Conservation (phyloP, 2,113 vertebrate species). For the Struthidea cinerea region DNA sequence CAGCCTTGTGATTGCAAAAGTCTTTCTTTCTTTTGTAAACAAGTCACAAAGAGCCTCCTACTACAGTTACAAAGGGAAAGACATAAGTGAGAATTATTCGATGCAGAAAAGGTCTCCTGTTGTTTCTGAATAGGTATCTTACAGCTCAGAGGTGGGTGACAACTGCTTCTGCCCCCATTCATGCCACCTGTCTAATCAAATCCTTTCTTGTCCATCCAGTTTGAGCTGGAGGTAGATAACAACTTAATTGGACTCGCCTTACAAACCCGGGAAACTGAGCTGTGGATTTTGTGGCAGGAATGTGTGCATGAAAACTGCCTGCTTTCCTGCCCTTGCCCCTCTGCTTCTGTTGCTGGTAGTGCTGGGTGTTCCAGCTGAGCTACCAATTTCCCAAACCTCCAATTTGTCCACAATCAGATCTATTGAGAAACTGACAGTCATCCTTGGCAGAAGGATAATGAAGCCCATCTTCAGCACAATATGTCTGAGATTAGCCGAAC, state of each 20-base stretch:
- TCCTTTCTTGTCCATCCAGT: not conserved
- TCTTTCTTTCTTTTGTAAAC: not conserved
- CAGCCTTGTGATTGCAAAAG: not conserved
- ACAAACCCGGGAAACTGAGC: not conserved
- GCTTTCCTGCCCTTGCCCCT: not conserved
- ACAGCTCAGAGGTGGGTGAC: not conserved
- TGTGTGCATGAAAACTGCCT: fast-evolving
- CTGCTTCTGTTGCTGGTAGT: not conserved
- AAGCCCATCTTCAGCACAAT: slow-evolving; percentile 12
- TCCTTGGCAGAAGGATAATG: not conserved
- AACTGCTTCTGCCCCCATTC: not conserved
- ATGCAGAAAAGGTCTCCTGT: not conserved
- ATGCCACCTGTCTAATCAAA: not conserved
- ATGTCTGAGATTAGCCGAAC: not conserved
- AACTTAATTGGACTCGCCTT: not conserved
- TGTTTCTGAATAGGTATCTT: not conserved
- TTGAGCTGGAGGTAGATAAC: not conserved
- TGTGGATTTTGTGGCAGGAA: not conserved
- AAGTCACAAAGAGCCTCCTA: not conserved
- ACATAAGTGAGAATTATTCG: not conserved
- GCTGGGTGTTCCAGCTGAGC: not conserved
- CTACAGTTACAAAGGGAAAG: not conserved
- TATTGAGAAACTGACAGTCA: not conserved
- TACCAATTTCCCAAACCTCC: not conserved
- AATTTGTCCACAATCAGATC: not conserved